These are phyloP conservation scores for Acanthococcus lagerstroemiae DNA, from an alignment of 2,888 invertebrate species.

Conservation along the genomic window DNA sequence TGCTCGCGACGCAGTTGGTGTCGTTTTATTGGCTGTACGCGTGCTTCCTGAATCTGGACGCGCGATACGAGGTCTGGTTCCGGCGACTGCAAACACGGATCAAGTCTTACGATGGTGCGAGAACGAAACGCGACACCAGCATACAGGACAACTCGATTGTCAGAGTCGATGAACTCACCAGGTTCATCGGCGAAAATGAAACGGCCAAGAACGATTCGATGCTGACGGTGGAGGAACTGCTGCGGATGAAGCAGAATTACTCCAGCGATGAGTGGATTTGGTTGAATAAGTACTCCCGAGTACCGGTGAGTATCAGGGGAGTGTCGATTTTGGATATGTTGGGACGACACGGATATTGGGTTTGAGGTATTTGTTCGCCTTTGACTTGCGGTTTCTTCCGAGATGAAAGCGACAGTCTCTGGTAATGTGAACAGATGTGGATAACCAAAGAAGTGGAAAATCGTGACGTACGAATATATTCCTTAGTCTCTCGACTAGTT, in stretches of 20 bases:
- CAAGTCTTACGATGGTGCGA: background rate
- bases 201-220: constrained; percentile 9
- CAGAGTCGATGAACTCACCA: background rate
- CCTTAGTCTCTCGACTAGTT: no score
- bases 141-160: constrained; percentile 11
- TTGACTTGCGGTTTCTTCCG: background rate
- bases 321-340: background rate
- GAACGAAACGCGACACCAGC: constrained; percentile 8
- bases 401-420: background rate
- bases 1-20: background rate
- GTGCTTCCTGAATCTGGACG: background rate
- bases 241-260: constrained; percentile 10
- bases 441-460: no score
- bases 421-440: background rate
- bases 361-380: background rate
- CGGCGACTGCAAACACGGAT: background rate
- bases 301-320: constrained; percentile 54
- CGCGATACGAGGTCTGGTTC: constrained; percentile 2
- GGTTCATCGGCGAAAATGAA: background rate
- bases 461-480: no score
- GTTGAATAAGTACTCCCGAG: constrained; percentile 75
- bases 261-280: constrained; percentile 67
- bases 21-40: constrained; percentile 1
- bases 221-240: constrained; percentile 11
- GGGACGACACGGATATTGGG: background rate